Evolutionary conservation across 1,140 invertebrate genomes (phyloP), one percentile per base, ranked within the genome.

Genomic region (Drosophila ambigua): DNA sequence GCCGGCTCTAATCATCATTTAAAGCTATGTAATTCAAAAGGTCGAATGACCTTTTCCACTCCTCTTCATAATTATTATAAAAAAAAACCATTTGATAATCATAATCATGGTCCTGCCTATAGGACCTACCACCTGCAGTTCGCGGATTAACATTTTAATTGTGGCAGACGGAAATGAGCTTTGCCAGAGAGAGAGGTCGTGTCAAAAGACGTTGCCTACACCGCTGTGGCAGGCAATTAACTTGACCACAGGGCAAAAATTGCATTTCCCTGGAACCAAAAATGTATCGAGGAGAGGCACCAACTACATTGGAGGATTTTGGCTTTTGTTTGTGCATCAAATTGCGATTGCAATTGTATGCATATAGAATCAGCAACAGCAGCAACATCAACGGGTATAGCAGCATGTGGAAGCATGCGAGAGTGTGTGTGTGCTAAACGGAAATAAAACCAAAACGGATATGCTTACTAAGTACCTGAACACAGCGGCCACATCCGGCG

Each of bases 391-490:
- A 20, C 26, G 51, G 20, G 41, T 16, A 73, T 26, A 49, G 39
- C 46, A 39, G 48, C 44, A 55, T 49, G 45, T 49, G 46, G 46
- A 39, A n/a, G 39, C 28, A 6, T 57, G 39, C 28, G 15, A 51
- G 48, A 35, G 53, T 58, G 57, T 65, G 28, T 31, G 15, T 52
- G 49, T 45, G 57, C 64, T 35, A 52, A 82, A 58, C 83, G 82
- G 82, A 87, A 88, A 87, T 87, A 87, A 87, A 87, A 87, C 79
- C 78, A 88, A 87, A 87, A 83, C 83, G 82, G 83, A 87, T 88
- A 88, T 87, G 83, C 83, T 88, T 79, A 71, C 83, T 88, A 88
- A 87, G 83, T 88, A 82, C 83, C 78, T 49, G 46, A 78, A 79
- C 83, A 87, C 83, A 75, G 69, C 82, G 71, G 63, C 83, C 83